Base-by-base conservation (phyloP, 2,113 vertebrate genomes). In the Periophthalmodon schlosseri region DNA sequence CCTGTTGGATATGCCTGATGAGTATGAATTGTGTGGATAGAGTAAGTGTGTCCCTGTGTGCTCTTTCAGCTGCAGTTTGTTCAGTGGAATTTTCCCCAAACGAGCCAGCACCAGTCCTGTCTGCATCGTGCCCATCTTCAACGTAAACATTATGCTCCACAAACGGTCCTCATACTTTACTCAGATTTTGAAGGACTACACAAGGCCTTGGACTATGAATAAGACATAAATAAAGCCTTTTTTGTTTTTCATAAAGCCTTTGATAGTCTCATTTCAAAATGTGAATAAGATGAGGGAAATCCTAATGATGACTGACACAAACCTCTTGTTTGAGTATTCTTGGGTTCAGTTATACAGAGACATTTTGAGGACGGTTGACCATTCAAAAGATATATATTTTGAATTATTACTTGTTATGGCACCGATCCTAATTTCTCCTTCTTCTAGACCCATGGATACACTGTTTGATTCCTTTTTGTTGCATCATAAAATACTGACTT, bases 81-180 rank as follows among this genome's bases (percentile, higher is more conserved):
- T 91, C 87, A 90, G 88, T n/a, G 86, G 89, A 75, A 79, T 92
- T 74, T 91, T 74, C 68, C 87, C 83, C 36, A 89, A 88, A 70
- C 78, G 52, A 76, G 4, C 66, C 76, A 36, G 68, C 76, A 33
- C 70, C 82, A 71, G 84, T 85, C 90, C 86, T 39, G 87, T 91
- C 80, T 92, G 91, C 86, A 89, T 92, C 84, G 81, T 91, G 82
- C 89, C 91, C 16, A 90, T 89, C 80, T 91, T 90, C 70, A 89
- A 92, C 50, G 91, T 91, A 92, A 92, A 87, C 72, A 56, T 61
- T 9, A 15, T 23, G 60, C 5, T 61, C 24, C 60, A 0, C 52
- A n/a, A 56, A 64, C 50, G 0, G 3, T 18, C 1, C 13, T 2
- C 15, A 8, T 2, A 14, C 15, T 15, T 34, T 61, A 34, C 28